Evolutionary conservation across 2,888 invertebrate genomes (phyloP).

Genomic region (Drosophila multiciliata): DNA sequence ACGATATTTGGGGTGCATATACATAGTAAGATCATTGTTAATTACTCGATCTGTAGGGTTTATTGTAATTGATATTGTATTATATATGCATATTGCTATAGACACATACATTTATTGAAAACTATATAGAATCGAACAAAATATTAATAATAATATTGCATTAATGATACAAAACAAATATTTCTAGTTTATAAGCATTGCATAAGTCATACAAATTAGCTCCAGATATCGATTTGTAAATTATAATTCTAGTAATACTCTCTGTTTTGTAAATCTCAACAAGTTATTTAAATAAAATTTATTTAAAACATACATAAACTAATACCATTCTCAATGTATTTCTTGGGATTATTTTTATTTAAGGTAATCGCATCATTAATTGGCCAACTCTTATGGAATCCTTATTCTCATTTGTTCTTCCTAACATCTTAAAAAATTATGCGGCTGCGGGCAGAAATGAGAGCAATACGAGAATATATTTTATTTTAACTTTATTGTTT

Average conservation of each 20-base stretch:
- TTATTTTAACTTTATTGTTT: no score
- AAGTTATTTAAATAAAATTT: conserved; percentile 80
- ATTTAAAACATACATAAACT: conserved; percentile 65
- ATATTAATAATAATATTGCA: conserved; percentile 23
- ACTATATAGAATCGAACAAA: conserved; percentile 27
- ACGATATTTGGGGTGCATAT: conserved; percentile 56
- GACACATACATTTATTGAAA: conserved; percentile 42
- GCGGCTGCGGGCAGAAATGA: no score
- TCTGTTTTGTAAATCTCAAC: conserved; percentile 79
- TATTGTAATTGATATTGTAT: conserved; percentile 62
- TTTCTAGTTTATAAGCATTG: conserved; percentile 50
- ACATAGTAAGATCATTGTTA: conserved; percentile 71
- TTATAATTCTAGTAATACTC: conserved; percentile 71
- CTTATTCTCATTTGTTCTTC: no score
- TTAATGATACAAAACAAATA: conserved; percentile 44
- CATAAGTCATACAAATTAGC: conserved; percentile 65
- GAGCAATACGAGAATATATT: no score
- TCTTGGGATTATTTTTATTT: neutral
- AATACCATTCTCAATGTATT: neutral
- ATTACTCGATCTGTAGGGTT: conserved; percentile 71
- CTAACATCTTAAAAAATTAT: no score
- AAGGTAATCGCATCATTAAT: neutral
- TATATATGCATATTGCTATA: conserved; percentile 61
- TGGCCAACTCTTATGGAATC: no score
- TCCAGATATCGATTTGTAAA: conserved; percentile 70